phyloP scores from a whole-genome alignment of 2,888 invertebrate species.

The Notocelia uddmanniana region DNA sequence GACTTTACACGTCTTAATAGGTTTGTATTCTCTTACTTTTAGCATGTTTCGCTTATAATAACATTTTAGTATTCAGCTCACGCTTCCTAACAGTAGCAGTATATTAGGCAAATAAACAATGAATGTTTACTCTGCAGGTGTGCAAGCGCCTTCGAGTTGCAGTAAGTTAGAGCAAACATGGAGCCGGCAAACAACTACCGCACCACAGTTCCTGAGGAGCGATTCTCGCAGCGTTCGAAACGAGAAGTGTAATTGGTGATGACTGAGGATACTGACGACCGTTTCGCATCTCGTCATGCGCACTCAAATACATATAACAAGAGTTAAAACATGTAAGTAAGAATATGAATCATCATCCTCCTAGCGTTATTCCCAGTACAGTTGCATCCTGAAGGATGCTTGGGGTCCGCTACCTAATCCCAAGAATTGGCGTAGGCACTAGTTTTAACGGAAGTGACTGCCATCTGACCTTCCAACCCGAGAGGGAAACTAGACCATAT shows the following conservation, averaged over 20 bases:
- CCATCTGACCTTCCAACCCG: no score
- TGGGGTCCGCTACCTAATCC: no score
- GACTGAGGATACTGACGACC: background rate
- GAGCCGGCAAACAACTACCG: background rate
- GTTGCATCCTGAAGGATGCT: no score
- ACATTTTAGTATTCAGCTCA: background rate
- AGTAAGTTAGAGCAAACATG: constrained; percentile 17
- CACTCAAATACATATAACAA: no score
- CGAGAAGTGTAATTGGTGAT: no score
- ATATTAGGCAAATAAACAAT: background rate
- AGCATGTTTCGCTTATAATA: background rate
- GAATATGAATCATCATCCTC: no score
- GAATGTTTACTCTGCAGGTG: background rate
- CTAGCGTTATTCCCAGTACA: no score
- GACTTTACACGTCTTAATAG: background rate
- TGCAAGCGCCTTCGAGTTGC: constrained; percentile 7
- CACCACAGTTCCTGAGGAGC: background rate
- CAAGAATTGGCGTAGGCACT: no score
- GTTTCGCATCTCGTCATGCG: no score
- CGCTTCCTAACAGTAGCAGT: background rate
- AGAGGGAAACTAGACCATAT: no score
- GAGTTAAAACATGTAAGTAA: no score
- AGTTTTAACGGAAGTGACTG: no score
- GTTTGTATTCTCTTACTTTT: background rate
- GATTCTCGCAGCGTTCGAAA: background rate